A percentile compares a stretch with the other conserved stretches of the same genome.
These are phyloP conservation scores for Muschampia staudingeri DNA, from an alignment of 2,888 invertebrate species.

Conservation along the genomic window DNA sequence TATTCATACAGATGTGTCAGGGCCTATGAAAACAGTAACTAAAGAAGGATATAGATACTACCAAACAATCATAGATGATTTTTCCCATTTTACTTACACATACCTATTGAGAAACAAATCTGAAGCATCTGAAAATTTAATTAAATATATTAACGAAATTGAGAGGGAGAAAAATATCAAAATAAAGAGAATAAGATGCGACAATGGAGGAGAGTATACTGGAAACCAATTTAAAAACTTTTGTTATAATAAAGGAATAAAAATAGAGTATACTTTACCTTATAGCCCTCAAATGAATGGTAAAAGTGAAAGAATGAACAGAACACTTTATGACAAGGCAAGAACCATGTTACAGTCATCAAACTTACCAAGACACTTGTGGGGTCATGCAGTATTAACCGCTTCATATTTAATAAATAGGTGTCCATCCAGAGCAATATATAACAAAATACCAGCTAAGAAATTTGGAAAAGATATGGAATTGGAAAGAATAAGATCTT, in stretches of 20 bases:
- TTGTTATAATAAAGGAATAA: not conserved
- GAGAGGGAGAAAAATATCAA: not conserved
- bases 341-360: not conserved
- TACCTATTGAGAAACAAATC: not conserved
- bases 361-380: not conserved
- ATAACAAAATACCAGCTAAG: not conserved
- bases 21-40: no score
- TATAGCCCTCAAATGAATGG: not conserved
- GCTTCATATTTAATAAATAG: not conserved
- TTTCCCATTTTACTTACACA: conserved; percentile 3
- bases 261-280: not conserved
- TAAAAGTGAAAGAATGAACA: not conserved
- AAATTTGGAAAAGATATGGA: not conserved
- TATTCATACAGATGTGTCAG: no score
- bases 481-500: not conserved
- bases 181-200: not conserved
- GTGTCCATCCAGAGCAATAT: not conserved
- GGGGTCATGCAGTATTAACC: not conserved
- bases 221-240: not conserved
- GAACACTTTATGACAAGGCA: not conserved
- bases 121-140: not conserved
- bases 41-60: not conserved
- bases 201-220: not conserved
- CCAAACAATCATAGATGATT: not conserved
- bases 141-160: not conserved